Percentiles rank a stretch among this genome's conserved stretches.
phyloP scores from a whole-genome alignment of 2,113 vertebrate species.

The Centropus bengalensis region DNA sequence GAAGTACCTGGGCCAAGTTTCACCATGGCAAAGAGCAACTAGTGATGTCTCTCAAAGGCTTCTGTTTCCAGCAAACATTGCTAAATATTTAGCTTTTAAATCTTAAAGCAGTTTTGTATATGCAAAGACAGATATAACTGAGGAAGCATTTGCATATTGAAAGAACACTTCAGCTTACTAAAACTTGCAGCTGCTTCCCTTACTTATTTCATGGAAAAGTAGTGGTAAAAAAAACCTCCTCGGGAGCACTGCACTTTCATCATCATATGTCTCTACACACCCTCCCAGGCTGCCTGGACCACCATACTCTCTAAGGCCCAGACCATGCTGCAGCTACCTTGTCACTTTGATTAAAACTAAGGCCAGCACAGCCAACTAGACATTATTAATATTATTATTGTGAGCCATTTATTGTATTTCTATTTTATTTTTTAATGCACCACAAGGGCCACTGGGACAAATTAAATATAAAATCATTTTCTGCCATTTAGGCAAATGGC shows the following conservation, averaged over 20 bases:
- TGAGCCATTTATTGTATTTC: not conserved
- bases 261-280: not conserved
- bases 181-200: not conserved
- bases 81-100: not conserved
- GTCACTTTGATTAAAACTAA: not conserved
- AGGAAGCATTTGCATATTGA: not conserved
- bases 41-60: not conserved
- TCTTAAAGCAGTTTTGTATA: not conserved
- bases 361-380: not conserved
- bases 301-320: accelerated
- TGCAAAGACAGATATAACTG: not conserved
- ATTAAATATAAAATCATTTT: conserved; percentile 56
- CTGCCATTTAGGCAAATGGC: conserved; percentile 54
- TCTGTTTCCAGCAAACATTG: not conserved
- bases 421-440: not conserved
- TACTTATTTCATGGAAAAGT: not conserved
- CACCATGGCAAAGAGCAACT: not conserved
- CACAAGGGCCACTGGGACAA: not conserved
- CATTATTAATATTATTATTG: not conserved
- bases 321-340: not conserved
- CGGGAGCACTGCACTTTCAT: not conserved
- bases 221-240: not conserved
- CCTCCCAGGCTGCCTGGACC: not conserved
- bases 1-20: not conserved
- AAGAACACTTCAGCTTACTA: not conserved